Evolutionary conservation across 2,888 invertebrate genomes (phyloP).

Genomic region (Chromoteleia sp.): DNA sequence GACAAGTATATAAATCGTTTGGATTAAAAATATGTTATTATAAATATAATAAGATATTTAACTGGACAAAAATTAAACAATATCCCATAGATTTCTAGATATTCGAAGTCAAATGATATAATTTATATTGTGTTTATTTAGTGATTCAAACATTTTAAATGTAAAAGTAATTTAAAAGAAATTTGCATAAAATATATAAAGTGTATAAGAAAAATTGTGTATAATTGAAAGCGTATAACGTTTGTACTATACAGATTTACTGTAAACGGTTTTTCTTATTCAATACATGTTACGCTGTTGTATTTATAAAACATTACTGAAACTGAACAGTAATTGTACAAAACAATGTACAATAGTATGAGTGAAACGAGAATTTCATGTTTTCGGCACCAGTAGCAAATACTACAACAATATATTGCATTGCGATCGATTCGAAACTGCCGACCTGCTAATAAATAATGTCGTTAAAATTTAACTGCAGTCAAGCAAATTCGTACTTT

Average conservation of each 20-base stretch:
- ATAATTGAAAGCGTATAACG: neutral
- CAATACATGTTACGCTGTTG: constrained; percentile 27
- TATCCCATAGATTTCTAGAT: too few species aligned
- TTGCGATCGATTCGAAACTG: constrained; percentile 60
- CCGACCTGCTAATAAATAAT: constrained; percentile 62
- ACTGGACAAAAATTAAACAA: too few species aligned
- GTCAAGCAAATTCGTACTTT: constrained; percentile 52
- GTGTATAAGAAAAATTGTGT: too few species aligned
- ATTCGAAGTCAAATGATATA: too few species aligned
- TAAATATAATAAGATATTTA: too few species aligned
- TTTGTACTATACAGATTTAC: constrained; percentile 39
- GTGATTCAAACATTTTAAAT: too few species aligned
- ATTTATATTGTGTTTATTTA: too few species aligned
- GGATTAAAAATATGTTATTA: too few species aligned
- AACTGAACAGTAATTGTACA: constrained; percentile 62
- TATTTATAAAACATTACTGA: constrained; percentile 61
- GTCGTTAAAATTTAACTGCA: constrained; percentile 62
- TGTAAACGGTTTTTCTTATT: constrained; percentile 46
- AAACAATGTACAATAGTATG: constrained; percentile 41
- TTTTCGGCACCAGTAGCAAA: constrained; percentile 60
- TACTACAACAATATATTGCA: constrained; percentile 65
- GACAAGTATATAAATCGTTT: too few species aligned
- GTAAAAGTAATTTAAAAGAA: too few species aligned
- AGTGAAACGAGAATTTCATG: constrained; percentile 65
- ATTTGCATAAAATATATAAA: too few species aligned